A percentile compares a stretch with the other conserved stretches of the same genome.
Conservation (phyloP, 2,888 invertebrate species). For the Smittia aterrima region DNA sequence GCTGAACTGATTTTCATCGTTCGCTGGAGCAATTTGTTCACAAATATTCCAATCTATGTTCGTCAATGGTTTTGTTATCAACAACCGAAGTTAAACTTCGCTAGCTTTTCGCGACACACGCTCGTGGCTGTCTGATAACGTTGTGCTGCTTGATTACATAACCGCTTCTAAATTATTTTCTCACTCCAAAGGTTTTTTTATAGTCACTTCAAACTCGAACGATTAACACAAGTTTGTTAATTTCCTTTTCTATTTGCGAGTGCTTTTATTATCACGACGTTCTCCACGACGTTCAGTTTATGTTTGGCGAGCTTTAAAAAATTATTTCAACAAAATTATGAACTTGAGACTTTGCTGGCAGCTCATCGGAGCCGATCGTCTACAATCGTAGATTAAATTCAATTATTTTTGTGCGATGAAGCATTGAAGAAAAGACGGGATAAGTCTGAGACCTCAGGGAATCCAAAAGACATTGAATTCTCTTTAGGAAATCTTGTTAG, state of each 20-base stretch:
- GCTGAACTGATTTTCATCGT: not conserved
- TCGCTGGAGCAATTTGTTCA: conserved; percentile 10
- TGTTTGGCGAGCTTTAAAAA: not conserved
- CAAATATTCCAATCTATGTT: conserved; percentile 18
- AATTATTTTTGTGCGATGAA: not conserved
- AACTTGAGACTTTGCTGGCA: not conserved
- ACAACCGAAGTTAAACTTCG: conserved; percentile 18
- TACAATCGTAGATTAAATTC: not conserved
- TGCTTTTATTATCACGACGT: not conserved
- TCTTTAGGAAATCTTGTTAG: too few relatives aligned
- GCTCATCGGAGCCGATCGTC: not conserved
- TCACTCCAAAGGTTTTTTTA: not conserved
- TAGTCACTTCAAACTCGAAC: not conserved
- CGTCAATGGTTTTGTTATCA: conserved; percentile 32
- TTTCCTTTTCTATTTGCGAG: not conserved
- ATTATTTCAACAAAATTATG: not conserved
- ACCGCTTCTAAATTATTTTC: not conserved
- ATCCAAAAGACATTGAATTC: too few relatives aligned
- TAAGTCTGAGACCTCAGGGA: too few relatives aligned
- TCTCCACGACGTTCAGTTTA: not conserved
- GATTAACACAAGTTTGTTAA: not conserved
- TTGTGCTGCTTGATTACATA: not conserved
- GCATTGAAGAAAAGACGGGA: not conserved
- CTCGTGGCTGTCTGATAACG: not conserved
- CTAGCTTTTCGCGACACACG: not conserved